A percentile compares a stretch with the other conserved stretches of the same genome.
phyloP scores from a whole-genome alignment of 2,888 invertebrate genomes.

The Drosophila pseudotalamancana region DNA sequence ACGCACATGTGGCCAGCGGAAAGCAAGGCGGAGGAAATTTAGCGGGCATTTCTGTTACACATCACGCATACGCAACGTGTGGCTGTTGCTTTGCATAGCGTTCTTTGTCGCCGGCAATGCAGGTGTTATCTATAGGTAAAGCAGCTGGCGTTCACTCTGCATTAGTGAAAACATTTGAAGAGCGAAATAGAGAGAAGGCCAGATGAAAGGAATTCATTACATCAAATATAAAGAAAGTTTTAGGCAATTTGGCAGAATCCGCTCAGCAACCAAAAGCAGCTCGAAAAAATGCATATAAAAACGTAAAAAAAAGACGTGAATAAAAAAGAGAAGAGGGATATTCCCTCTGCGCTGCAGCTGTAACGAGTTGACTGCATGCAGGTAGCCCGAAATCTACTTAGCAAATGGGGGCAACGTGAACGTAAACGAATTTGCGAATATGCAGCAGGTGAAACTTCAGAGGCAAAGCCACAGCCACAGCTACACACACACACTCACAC shows the following conservation, averaged over 20 bases:
- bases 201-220: slow-evolving; percentile 68
- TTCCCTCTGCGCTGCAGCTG: slow-evolving; percentile 63
- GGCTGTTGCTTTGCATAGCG: slow-evolving; percentile 35
- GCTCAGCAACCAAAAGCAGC: slow-evolving; percentile 11
- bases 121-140: slow-evolving; percentile 38
- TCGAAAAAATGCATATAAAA: slow-evolving; percentile 12
- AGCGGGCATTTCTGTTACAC: slow-evolving; percentile 60
- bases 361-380: slow-evolving; percentile 68
- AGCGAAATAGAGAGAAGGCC: neutral
- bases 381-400: slow-evolving; percentile 77
- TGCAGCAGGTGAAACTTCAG: slow-evolving; percentile 40
- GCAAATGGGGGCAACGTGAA: slow-evolving; percentile 63
- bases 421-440: slow-evolving; percentile 74
- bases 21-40: slow-evolving; percentile 2
- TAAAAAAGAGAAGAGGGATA: slow-evolving; percentile 3
- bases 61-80: slow-evolving; percentile 72
- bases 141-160: slow-evolving; percentile 20
- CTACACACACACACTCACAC: neutral
- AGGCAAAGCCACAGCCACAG: slow-evolving; percentile 25
- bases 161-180: slow-evolving; percentile 53
- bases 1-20: neutral
- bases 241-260: slow-evolving; percentile 75
- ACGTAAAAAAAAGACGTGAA: slow-evolving; percentile 1
- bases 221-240: slow-evolving; percentile 79
- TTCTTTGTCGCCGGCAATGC: slow-evolving; percentile 42